Evolutionary conservation across 2,797 vertebrate species (phyloP), one percentile per base, ranked within the genome.

Genomic region (Anguilla anguilla): DNA sequence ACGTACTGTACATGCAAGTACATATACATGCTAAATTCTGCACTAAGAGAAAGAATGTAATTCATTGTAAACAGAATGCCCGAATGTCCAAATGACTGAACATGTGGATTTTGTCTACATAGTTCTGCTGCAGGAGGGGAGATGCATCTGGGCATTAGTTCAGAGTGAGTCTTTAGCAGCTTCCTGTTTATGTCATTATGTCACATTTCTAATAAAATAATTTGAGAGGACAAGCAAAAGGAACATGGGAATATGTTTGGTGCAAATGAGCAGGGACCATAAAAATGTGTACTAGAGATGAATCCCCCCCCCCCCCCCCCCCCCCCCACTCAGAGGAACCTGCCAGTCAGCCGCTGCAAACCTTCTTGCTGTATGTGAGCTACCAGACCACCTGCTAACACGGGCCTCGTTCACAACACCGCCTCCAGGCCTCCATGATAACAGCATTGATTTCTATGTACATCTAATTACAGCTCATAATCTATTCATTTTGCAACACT

Each of bases 401-500:
- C 89, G 96, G 96, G 95, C 96, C 96, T 96, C 96, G 96, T 97
- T 97, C 96, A 95, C 93, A 95, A 94, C 96, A 96, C 97, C 87
- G 97, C 97, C 98, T 93, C 95, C 96, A 97, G 98, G 97, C 97
- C 96, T 97, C 96, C 96, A 97, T 97, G 97, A 97, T 97, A 97
- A 99, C 97, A 97, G 97, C 98, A 99, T 98, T 99, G 98, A 99
- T 99, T 99, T 97, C 97, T 97, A 97, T 98, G 97, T 98, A 98
- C 97, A 97, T 98, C 98, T 99, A 99, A 99, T 99, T 99, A 99
- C 97, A 97, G 97, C 97, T 99, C 97, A 99, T 99, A 98, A 99
- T 99, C 98, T 99, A 99, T 99, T 99, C 98, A 98, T 99, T 98
- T 98, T 97, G 96, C 97, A 96, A 97, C 89, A 96, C 96, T 97